Percentiles rank a stretch among this genome's conserved stretches.
Conservation (phyloP, 2,113 vertebrate species). For the Colossoma macropomum region DNA sequence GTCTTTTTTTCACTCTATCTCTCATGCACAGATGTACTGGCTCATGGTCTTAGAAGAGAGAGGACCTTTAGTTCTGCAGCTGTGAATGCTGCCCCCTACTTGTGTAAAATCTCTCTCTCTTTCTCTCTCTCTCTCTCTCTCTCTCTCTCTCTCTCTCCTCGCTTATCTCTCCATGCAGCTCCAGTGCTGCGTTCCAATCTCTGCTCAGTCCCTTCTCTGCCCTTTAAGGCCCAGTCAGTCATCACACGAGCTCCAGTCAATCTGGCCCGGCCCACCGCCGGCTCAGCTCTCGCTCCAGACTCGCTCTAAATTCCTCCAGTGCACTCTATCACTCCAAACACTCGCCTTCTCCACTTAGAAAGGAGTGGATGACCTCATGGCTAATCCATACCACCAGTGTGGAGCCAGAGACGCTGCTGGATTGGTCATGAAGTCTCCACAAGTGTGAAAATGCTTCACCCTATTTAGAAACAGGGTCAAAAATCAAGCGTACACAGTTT, state of each 20-base stretch:
- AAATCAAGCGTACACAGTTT: too few species aligned
- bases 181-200: constrained; percentile 46
- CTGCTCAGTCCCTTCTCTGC: constrained; percentile 38
- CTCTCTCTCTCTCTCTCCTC: constrained; percentile 44
- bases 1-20: background rate
- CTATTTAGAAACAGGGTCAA: background rate
- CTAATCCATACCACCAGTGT: background rate
- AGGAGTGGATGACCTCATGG: background rate
- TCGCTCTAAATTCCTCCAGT: background rate
- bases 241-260: background rate
- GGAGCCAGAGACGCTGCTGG: background rate
- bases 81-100: constrained; percentile 3
- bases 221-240: constrained; percentile 41
- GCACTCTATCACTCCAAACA: background rate
- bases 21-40: background rate
- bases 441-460: background rate
- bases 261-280: background rate
- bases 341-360: background rate
- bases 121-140: constrained; percentile 36
- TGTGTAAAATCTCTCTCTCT: constrained; percentile 19
- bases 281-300: background rate
- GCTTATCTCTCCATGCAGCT: constrained; percentile 41
- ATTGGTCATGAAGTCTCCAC: background rate
- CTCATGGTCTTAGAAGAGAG: background rate
- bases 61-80: background rate